Conservation (phyloP, 30 jellyfish, hydroid and myxozoan species). For the Hydractinia echinata region DNA sequence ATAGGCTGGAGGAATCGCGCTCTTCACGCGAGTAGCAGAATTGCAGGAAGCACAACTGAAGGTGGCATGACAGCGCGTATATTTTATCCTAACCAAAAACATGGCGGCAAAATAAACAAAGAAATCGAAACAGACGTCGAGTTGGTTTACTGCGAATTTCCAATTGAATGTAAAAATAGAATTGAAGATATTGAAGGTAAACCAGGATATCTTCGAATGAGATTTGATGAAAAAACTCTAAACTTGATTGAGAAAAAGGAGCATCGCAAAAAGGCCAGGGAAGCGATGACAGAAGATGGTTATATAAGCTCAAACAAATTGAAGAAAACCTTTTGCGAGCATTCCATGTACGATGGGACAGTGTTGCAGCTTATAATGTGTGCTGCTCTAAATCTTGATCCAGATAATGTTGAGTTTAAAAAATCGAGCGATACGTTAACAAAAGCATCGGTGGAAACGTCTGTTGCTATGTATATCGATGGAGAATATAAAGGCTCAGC, state of each 20-base stretch:
- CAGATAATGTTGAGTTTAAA: background rate
- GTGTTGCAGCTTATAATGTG: background rate
- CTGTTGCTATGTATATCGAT: background rate
- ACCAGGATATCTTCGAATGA: background rate
- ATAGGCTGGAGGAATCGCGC: background rate
- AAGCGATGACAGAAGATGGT: background rate
- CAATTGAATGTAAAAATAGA: background rate
- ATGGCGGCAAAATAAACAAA: background rate
- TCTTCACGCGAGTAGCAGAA: background rate
- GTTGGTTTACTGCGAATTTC: background rate
- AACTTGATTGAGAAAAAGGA: background rate
- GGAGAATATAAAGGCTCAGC: background rate
- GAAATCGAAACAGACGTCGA: conserved; percentile 31
- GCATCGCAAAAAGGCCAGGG: background rate
- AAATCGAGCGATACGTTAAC: background rate
- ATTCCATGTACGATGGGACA: background rate
- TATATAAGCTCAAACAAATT: background rate
- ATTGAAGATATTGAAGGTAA: background rate
- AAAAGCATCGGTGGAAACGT: conserved; percentile 17
- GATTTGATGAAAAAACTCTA: background rate
- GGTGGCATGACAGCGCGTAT: conserved; percentile 17
- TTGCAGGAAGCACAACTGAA: conserved; percentile 25
- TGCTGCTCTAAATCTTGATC: background rate
- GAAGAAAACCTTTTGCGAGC: background rate
- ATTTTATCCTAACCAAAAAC: background rate